Evolutionary conservation across 2,113 vertebrate genomes (phyloP).

Genomic region (Mesitornis unicolor): DNA sequence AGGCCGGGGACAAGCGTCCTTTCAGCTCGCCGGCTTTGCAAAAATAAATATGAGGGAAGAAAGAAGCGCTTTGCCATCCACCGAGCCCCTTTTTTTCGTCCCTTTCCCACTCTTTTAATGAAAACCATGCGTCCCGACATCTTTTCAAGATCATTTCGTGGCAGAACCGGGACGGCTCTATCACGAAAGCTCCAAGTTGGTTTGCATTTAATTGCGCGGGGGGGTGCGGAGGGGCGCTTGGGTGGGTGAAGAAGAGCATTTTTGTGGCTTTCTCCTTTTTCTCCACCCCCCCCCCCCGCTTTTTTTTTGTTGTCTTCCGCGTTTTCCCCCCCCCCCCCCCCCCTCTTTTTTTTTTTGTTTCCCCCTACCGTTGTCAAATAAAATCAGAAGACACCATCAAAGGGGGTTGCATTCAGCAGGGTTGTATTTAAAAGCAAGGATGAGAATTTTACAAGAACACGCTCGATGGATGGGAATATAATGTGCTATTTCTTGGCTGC

Average conservation of each 20-base stretch:
- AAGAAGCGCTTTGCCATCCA: background rate
- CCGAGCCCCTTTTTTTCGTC: background rate
- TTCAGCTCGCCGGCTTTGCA: background rate
- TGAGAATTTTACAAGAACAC: background rate
- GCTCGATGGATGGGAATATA: background rate
- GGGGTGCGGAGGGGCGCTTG: background rate
- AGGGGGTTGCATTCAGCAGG: background rate
- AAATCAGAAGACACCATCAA: background rate
- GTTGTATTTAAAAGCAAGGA: background rate
- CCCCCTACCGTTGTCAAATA: background rate
- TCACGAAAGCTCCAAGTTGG: background rate
- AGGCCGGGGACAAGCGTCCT: background rate
- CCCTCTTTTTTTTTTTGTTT: no score
- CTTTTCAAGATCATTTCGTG: background rate
- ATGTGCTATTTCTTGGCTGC: background rate
- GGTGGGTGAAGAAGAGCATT: background rate
- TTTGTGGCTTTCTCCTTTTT: background rate
- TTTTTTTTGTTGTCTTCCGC: no score
- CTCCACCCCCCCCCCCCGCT: no score
- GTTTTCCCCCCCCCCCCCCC: no score
- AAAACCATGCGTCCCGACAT: conserved; percentile 23
- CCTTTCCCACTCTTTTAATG: conserved; percentile 31
- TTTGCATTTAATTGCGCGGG: background rate
- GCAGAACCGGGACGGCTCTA: background rate
- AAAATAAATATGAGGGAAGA: background rate